Evolutionary conservation across 2,113 vertebrate species (phyloP), one percentile per base, ranked within the genome.

Genomic region (Porphyrio hochstetteri): DNA sequence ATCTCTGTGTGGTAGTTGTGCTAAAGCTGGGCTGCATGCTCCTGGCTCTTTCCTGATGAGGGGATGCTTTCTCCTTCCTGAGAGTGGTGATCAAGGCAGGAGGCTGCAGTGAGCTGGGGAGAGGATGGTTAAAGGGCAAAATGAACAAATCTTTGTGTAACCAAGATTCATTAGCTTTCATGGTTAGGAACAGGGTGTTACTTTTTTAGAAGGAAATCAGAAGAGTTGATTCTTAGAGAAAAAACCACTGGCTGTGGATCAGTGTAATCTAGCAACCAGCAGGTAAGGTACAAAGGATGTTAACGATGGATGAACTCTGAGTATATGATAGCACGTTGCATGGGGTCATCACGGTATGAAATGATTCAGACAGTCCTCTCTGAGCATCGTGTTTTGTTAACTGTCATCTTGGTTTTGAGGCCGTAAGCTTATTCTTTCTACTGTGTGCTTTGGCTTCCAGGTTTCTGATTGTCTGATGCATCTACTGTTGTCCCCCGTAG

Each of bases 401-500:
- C 12, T 76, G 82, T 60, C 16, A 35, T 71, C 17, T 76, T 77
- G 18, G 3, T 90, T 83, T 80, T 88, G 25, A 78, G 56, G 19
- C 55, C 55, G 8, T 59, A 77, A 70, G 10, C n/a, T 77, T 68
- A 57, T 77, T 63, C 16, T 16, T 88, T 90, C 52, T 17, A 50
- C 13, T 10, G 59, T 77, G 35, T 90, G 35, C 42, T 69, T 91
- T 0, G 0, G 5, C 19, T 29, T 38, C 29, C 61, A 42, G 87
- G 27, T 92, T 56, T 10, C 28, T 5, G 3, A 21, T 36, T 77
- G 44, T 90, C 55, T 77, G 46, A 85, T 74, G 50, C n/a, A 77
- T 90, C 40, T 94, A 5, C 40, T 92, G 13, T 92, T 93, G 91
- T 86, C 31, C 90, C 59, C 92, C 70, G 19, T 69, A 94, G 88